Base-by-base conservation (phyloP, 2,113 vertebrate species). In the Eptesicus fuscus region DNA sequence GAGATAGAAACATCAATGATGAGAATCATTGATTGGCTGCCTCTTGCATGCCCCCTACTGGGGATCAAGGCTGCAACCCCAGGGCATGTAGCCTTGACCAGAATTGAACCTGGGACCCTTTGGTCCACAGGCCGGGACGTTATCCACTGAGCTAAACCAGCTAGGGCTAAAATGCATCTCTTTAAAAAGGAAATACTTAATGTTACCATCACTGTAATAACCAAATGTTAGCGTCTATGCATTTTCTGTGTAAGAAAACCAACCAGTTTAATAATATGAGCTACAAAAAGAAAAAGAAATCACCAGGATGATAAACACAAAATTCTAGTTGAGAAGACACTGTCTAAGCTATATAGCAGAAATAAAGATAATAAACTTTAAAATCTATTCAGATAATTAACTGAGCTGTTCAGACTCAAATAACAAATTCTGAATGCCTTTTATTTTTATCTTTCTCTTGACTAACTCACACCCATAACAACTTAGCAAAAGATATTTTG, bases 381-480 rank as follows among this genome's bases (percentile, higher is more conserved):
- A 76, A 82, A 80, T 71, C 0, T 22, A 53, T 40, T 49, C 42
- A 86, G 65, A 6, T 28, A 78, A 70, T 63, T 4, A 78, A 83
- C 37, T 71, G 1, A 82, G 6, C 80, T 91, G 18, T 47, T 88
- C 35, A 88, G 18, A 42, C 1, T 78, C 9, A 67, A 18, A 22
- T 40, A 93, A 80, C 2, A 89, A 20, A 84, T 35, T 67, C 4
- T 78, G 47, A 71, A 17, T 71, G n/a, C 35, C 1, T 0, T 37
- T 63, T 86, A 40, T 87, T 11, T 23, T 74, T 9, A 59, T 49
- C 35, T 93, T 87, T 88, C 20, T 88, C 63, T 86, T 5, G 2
- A 67, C 69, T 76, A 91, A 94, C 87, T 79, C 56, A 86, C 3
- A 77, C 49, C 16, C 61, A 86, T 13, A 95, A 79, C 80, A 88